Evolutionary conservation across 1,140 invertebrate species (phyloP).

Genomic region (Drosophila simulans): DNA sequence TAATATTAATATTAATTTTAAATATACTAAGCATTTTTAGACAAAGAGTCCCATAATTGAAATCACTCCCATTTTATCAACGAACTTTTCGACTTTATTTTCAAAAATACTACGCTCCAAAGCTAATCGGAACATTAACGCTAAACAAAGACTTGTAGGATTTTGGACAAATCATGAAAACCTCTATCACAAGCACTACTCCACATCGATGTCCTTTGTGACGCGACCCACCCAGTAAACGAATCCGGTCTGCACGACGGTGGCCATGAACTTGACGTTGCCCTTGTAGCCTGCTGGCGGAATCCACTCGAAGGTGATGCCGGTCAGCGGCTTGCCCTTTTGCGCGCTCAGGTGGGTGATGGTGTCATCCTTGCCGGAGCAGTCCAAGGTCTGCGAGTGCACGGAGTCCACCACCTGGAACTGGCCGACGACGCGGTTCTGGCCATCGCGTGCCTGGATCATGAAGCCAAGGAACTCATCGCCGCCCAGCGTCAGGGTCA

Average conservation of each 20-base stretch:
- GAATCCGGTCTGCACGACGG: slow-evolving; percentile 84
- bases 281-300: slow-evolving; percentile 80
- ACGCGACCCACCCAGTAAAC: slow-evolving; percentile 85
- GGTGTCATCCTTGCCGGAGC: slow-evolving; percentile 64
- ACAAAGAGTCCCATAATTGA: neutral
- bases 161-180: slow-evolving; percentile 34
- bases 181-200: slow-evolving; percentile 71
- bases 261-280: slow-evolving; percentile 83
- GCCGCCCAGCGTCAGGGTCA: slow-evolving; percentile 64
- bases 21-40: neutral
- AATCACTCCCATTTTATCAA: slow-evolving; percentile 1
- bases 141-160: slow-evolving; percentile 3
- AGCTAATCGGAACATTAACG: slow-evolving; percentile 13
- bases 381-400: slow-evolving; percentile 71
- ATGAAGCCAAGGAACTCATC: slow-evolving; percentile 73
- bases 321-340: slow-evolving; percentile 62
- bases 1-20: too few relatives aligned
- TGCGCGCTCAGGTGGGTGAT: slow-evolving; percentile 81
- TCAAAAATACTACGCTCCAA: slow-evolving; percentile 64
- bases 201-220: slow-evolving; percentile 70
- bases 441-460: slow-evolving; percentile 74
- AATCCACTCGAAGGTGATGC: slow-evolving; percentile 73
- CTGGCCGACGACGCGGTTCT: slow-evolving; percentile 69
- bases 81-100: slow-evolving; percentile 51
- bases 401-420: slow-evolving; percentile 61